Evolutionary conservation across 2,113 vertebrate species (phyloP), one percentile per base, ranked within the genome.

Genomic region (Scartelaos histophorus): DNA sequence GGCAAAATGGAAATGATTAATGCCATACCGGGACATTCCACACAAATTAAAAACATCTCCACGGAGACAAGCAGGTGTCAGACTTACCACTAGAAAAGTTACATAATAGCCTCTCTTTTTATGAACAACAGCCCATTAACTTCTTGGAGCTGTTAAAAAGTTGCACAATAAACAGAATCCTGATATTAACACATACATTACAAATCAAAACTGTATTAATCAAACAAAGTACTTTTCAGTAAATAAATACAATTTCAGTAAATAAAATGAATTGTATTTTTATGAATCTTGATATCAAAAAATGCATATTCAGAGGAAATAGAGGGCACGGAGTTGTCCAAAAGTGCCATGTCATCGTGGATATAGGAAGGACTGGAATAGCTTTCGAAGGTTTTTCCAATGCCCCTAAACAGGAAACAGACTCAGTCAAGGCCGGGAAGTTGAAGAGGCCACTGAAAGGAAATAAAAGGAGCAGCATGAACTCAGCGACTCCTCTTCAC

Each of bases 401-500:
- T 73, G 73, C 71, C 66, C 35, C 43, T 17, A 11, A 29, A 76
- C 35, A 69, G 45, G 13, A 71, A 54, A 57, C 16, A 70, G 66
- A 75, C 69, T 68, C 60, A 70, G 71, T 76, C 82, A 73, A 69
- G 73, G 79, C 67, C 15, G 0, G 69, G 22, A 74, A 80, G 74
- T 34, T 81, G 66, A 81, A 64, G 66, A 67, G 76, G 70, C 66
- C 13, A 1, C 66, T 65, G 11, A 5, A 0, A 84, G 75, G 62
- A 87, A 83, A 62, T 47, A 76, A 56, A 60, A 70, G 66, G 64
- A 61, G 76, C 29, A 73, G 56, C 67, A 69, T 73, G 75, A 88
- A 78, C 68, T 77, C 81, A 84, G 67, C 54, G 64, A 80, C 49
- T 73, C 67, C 77, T 85, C 80, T 72, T 13, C 51, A 54, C 51